Evolutionary conservation across 2,797 vertebrate genomes (phyloP).

Genomic region (Adelosebastes latens): DNA sequence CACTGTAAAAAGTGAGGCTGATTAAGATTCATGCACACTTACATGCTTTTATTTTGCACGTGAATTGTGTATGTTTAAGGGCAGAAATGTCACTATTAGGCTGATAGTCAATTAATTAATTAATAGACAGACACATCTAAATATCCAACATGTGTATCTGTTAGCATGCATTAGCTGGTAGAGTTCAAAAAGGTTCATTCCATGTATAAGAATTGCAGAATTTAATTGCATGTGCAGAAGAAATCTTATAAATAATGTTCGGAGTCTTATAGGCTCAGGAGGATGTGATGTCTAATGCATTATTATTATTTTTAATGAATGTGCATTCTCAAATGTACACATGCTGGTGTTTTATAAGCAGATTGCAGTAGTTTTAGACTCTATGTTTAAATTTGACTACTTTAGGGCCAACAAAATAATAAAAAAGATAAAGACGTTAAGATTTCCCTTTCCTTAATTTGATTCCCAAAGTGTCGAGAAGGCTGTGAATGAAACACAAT

Average conservation of each 20-base stretch:
- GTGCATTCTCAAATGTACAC: neutral
- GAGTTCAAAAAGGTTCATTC: neutral
- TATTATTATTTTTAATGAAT: neutral
- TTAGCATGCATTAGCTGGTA: neutral
- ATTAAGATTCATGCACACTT: neutral
- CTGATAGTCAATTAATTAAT: neutral
- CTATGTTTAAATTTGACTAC: neutral
- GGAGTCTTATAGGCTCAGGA: too few relatives aligned
- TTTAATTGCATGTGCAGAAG: accelerated
- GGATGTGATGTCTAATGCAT: neutral
- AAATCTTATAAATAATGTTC: accelerated
- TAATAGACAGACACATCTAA: neutral
- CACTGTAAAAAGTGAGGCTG: neutral
- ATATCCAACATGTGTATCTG: neutral
- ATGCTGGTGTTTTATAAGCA: neutral
- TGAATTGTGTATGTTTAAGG: neutral
- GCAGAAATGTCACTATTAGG: neutral
- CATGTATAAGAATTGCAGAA: neutral
- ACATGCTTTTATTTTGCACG: neutral
- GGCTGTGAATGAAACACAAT: neutral
- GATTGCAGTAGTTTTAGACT: neutral
- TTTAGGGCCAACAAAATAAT: neutral
- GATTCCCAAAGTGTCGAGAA: neutral
- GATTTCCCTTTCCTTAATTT: too few relatives aligned
- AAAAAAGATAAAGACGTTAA: accelerated